Percentiles rank a stretch among this genome's conserved stretches.
Evolutionary conservation across 2,797 vertebrate species (phyloP).

Genomic region (Chelonia mydas): DNA sequence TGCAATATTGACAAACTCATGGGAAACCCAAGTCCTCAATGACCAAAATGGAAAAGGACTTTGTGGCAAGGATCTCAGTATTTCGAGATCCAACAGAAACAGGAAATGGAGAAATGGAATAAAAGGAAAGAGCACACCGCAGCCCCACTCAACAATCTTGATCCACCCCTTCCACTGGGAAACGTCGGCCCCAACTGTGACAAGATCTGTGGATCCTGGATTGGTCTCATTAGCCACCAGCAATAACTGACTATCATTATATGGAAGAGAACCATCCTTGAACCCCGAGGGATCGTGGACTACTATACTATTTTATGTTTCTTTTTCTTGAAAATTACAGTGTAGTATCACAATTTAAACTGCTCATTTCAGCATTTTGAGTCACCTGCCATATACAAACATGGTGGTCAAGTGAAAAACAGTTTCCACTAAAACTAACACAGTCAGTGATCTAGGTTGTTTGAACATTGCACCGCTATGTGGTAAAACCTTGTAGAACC

Average conservation of each 20-base stretch:
- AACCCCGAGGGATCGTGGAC: not conserved
- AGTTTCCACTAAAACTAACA: not conserved
- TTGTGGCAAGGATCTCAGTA: not conserved
- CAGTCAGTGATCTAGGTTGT: not conserved
- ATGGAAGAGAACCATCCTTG: not conserved
- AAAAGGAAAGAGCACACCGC: not conserved
- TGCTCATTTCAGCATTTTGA: not conserved
- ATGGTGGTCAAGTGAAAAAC: not conserved
- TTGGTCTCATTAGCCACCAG: not conserved
- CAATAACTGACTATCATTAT: not conserved
- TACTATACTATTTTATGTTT: not conserved
- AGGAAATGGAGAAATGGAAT: not conserved
- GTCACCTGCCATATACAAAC: not conserved
- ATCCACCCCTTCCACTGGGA: not conserved
- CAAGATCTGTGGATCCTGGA: not conserved
- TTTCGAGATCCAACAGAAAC: not conserved
- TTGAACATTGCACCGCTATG: not conserved
- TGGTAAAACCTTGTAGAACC: not conserved
- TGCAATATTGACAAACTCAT: not conserved
- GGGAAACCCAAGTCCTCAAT: not conserved
- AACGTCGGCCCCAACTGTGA: not conserved
- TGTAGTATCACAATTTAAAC: accelerated
- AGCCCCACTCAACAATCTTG: not conserved
- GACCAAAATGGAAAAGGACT: not conserved
- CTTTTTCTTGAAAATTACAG: not conserved